Percentiles rank a stretch among this genome's conserved stretches.
phyloP scores from a whole-genome alignment of 2,797 vertebrate species.

The Acipenser oxyrinchus region DNA sequence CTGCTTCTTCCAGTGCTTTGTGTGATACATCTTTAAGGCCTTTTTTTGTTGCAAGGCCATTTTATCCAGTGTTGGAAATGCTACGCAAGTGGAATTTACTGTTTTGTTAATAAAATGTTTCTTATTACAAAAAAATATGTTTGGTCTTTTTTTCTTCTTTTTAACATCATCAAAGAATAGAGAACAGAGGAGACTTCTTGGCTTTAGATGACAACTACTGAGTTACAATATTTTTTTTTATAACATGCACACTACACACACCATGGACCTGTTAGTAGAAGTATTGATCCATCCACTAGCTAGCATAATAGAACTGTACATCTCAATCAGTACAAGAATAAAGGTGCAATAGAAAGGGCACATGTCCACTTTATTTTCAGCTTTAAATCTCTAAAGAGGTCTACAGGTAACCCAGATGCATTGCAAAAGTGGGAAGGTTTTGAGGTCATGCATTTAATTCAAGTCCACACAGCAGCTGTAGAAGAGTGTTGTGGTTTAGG shows the following conservation, averaged over 20 bases:
- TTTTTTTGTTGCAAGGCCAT: constrained; percentile 72
- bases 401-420: constrained; percentile 8
- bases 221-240: constrained; percentile 32
- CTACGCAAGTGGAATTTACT: constrained; percentile 78
- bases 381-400: neutral
- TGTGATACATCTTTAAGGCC: constrained; percentile 48
- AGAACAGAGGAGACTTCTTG: neutral
- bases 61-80: constrained; percentile 79
- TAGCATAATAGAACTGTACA: constrained; percentile 1
- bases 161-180: neutral
- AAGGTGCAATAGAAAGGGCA: constrained; percentile 6
- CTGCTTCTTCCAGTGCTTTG: constrained; percentile 62
- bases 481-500: too few relatives aligned
- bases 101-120: constrained; percentile 83
- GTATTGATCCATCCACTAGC: neutral
- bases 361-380: constrained; percentile 4
- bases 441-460: constrained; percentile 5
- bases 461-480: neutral
- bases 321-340: neutral
- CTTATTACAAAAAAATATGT: constrained; percentile 56
- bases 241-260: constrained; percentile 45
- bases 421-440: neutral
- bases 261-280: constrained; percentile 18
- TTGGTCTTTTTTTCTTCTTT: too few relatives aligned
- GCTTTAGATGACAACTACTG: neutral